Evolutionary conservation across 2,888 invertebrate genomes (phyloP).

Genomic region (Chrysolina oricalcia): DNA sequence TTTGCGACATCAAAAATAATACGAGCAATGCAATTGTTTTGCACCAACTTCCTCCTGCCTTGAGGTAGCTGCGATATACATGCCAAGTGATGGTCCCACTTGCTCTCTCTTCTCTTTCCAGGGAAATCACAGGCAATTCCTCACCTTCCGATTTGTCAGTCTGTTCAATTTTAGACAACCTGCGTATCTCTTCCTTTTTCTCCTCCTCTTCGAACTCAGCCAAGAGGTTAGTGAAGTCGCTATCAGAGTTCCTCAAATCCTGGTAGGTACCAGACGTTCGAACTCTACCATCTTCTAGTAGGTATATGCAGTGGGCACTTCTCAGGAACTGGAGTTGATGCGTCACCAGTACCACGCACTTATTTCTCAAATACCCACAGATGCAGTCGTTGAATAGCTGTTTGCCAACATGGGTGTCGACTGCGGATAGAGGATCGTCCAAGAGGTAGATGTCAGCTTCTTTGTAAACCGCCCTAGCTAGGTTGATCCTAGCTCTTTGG

Average conservation of each 20-base stretch:
- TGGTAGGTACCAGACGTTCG: slow-evolving; percentile 79
- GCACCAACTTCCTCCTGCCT: slow-evolving; percentile 80
- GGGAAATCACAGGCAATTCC: slow-evolving; percentile 55
- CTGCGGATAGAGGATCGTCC: slow-evolving; percentile 92
- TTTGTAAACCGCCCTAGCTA: slow-evolving; percentile 87
- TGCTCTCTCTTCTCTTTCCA: slow-evolving; percentile 76
- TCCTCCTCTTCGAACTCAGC: slow-evolving; percentile 67
- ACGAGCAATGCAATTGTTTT: slow-evolving; percentile 73
- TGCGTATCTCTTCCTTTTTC: slow-evolving; percentile 68
- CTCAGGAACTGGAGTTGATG: slow-evolving; percentile 81
- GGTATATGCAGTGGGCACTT: slow-evolving; percentile 74
- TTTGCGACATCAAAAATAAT: slow-evolving; percentile 47
- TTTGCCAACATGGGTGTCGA: slow-evolving; percentile 90
- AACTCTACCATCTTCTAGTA: slow-evolving; percentile 75
- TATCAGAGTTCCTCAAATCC: slow-evolving; percentile 79
- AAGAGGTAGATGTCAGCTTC: slow-evolving; percentile 87
- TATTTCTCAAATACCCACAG: slow-evolving; percentile 76
- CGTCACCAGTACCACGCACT: slow-evolving; percentile 84
- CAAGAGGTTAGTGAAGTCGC: slow-evolving; percentile 79
- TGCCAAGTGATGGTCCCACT: slow-evolving; percentile 74
- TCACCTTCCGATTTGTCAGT: slow-evolving; percentile 70
- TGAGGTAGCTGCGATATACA: slow-evolving; percentile 81
- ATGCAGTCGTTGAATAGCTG: slow-evolving; percentile 89
- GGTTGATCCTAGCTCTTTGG: slow-evolving; percentile 89
- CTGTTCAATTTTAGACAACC: slow-evolving; percentile 66